phyloP scores from a whole-genome alignment of 2,797 vertebrate species.

The Caiman crocodilus region DNA sequence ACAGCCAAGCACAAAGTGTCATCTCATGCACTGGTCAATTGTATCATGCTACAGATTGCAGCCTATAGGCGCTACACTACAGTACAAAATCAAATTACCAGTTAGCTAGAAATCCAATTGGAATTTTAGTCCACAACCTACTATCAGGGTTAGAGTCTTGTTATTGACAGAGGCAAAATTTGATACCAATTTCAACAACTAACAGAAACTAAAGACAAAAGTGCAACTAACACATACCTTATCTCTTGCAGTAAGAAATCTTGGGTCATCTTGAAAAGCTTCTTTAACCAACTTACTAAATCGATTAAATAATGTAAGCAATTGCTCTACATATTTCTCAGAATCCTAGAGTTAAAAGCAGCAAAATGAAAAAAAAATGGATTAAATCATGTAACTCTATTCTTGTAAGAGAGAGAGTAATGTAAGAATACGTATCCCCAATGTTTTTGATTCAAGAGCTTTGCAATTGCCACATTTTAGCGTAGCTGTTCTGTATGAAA shows the following conservation, averaged over 20 bases:
- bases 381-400: no score
- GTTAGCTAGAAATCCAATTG: neutral
- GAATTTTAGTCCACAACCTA: neutral
- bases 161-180: neutral
- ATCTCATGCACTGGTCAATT: neutral
- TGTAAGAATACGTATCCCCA: neutral
- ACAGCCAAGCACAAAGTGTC: neutral
- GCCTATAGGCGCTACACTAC: neutral
- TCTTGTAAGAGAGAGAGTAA: neutral
- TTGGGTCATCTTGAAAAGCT: constrained; percentile 98
- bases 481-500: neutral
- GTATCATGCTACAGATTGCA: neutral
- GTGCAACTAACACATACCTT: constrained; percentile 85
- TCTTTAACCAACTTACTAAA: constrained; percentile 99
- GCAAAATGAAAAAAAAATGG: constrained; percentile 28
- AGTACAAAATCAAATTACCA: neutral
- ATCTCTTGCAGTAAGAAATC: constrained; percentile 98
- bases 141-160: neutral
- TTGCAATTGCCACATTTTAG: neutral
- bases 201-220: neutral
- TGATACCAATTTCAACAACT: neutral
- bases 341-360: constrained; percentile 89
- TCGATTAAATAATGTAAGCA: constrained; percentile 97
- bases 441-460: neutral
- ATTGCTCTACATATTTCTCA: constrained; percentile 98